Base-by-base conservation (phyloP, 2,113 vertebrate species). In the Phycodurus eques region DNA sequence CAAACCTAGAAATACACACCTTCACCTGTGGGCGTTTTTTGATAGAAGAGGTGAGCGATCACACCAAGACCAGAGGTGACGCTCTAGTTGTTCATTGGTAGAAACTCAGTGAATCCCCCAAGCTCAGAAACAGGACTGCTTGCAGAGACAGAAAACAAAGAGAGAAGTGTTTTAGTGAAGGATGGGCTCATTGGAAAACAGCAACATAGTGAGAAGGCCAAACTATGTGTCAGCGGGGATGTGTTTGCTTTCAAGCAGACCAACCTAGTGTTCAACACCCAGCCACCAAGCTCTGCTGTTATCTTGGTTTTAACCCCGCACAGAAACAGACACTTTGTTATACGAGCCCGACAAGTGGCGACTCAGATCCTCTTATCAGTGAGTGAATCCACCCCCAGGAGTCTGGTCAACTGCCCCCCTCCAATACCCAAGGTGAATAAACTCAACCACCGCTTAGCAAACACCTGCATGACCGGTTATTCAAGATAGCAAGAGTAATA, bases 1-100 rank as follows among this genome's bases (percentile, higher is more conserved):
- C 71, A 82, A 61, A 75, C n/a, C 42, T 6, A 67, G 54, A 59
- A 75, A 85, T 82, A 89, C 87, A 84, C 80, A 89, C 88, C 90
- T 88, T 88, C 78, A 88, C 86, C 89, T 81, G 82, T 67, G 84
- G 85, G 84, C 71, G 83, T 87, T 80, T 78, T 72, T 89, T 84
- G 83, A 80, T 61, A 81, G 85, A 86, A 88, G 84, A 84, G 88
- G 90, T 89, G 85, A 85, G 82, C 81, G 83, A 74, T 89, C 80
- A 75, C 83, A 19, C 84, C 83, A 73, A 88, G 80, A 70, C 83
- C 87, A 88, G 81, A 85, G 73, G 75, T 35, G 39, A 81, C 71
- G 77, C 78, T 85, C 79, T 90, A 91, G 78, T 75, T 85, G 85
- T 70, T 88, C 90, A 91, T 91, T 80, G 82, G 85, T 80, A 76